Evolutionary conservation across 2,888 invertebrate species (phyloP).

Genomic region (Girardia tigrina): DNA sequence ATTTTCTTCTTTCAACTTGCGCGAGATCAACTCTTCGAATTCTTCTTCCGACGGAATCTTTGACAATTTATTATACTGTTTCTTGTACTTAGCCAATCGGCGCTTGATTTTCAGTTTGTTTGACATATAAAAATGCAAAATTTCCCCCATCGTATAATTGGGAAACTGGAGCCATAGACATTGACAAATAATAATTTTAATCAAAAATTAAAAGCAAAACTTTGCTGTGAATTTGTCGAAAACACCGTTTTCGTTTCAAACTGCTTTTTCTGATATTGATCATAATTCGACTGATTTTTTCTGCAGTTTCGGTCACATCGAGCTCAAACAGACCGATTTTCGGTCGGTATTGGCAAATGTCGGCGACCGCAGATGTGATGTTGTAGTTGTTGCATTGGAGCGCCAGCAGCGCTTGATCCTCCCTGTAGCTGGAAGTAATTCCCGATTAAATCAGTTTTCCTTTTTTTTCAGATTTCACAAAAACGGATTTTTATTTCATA

Average conservation of each 20-base stretch:
- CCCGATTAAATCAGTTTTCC: no score
- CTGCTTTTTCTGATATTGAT: neutral
- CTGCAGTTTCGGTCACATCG: neutral
- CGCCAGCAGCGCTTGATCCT: neutral
- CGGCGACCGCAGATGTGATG: neutral
- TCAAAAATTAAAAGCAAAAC: neutral
- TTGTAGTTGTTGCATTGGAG: constrained; percentile 9
- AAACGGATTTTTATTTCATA: no score
- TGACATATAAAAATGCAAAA: neutral
- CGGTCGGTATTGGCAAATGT: constrained; percentile 2
- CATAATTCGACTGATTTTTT: neutral
- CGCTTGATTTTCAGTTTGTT: constrained; percentile 10
- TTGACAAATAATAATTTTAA: neutral
- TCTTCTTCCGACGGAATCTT: constrained; percentile 5
- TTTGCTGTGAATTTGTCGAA: constrained; percentile 8
- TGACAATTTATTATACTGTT: neutral
- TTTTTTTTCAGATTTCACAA: no score
- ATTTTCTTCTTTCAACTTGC: no score
- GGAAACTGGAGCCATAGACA: neutral
- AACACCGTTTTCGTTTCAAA: neutral
- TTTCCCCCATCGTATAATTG: constrained; percentile 6
- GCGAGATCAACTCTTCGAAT: neutral
- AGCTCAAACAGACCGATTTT: constrained; percentile 1
- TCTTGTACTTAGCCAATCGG: neutral
- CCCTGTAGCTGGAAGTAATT: neutral